Evolutionary conservation across 2,888 invertebrate species (phyloP), one percentile per base, ranked within the genome.

Genomic region (Nomada lathburiana): DNA sequence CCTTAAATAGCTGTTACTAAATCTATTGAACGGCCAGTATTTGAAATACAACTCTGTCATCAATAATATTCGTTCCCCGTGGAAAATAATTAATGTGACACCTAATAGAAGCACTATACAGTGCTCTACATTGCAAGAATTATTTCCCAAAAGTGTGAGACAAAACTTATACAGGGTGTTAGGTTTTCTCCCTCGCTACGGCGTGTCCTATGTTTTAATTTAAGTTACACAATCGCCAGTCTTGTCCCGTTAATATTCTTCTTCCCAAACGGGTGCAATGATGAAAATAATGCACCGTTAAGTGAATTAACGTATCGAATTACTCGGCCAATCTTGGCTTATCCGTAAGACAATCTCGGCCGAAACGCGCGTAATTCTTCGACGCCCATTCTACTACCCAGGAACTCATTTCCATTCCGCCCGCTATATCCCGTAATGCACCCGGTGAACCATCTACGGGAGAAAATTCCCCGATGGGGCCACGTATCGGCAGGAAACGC

Each of bases 401-500:
- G 23, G 18, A 50, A 18, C 23, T 7, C 42, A 47, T 11, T 57
- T 29, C 57, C 29, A 36, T 60, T 60, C 36, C n/a, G 36, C 36
- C 36, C 23, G 7, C 7, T 18, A 16, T 3, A 36, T 29, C 29
- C 16, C 2, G 16, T 5, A 23, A 5, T 55, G 18, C 47, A 42
- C 29, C 11, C 16, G 57, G 23, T 29, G 65, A 44, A 62, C 20
- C 52, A 64, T 47, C 23, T 23, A 16, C n/a, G n/a, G 26, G 52
- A 50, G 64, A 53, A 29, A 59, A 70, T 65, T 60, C 60, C 60
- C 26, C 55, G 60, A 9, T 20, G 63, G 16, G 67, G 47, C 53
- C 64, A 42, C 52, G 67, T 63, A 63, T 53, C 83, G 59, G n/a
- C 70, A 72, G 68, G 76, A 83, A 85, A 83, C 65, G 86, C 85